Conservation (phyloP, 2,797 vertebrate species). For the Tolypeutes matacus region DNA sequence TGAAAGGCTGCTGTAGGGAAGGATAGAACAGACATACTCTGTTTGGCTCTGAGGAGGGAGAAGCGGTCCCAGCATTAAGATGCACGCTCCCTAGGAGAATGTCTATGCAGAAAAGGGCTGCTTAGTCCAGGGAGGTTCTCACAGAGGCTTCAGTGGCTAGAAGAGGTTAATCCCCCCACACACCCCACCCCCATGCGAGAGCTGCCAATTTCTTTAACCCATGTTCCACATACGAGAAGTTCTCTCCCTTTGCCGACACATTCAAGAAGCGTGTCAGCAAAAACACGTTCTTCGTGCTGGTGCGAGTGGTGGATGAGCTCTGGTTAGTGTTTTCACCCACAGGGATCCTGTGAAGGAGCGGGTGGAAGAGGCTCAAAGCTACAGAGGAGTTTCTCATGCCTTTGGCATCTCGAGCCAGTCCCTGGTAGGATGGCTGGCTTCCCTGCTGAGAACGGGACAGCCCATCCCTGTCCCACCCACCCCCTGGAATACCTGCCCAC, state of each 20-base stretch:
- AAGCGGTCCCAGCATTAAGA: neutral
- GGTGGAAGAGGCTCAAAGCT: too few species aligned
- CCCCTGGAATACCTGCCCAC: too few species aligned
- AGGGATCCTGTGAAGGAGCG: fast-evolving
- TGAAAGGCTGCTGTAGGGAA: neutral
- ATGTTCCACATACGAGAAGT: slow-evolving; percentile 94
- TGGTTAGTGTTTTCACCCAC: slow-evolving; percentile 91
- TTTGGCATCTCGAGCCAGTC: neutral
- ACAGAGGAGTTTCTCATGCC: neutral
- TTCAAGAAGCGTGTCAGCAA: slow-evolving; percentile 99
- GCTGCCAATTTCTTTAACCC: slow-evolving; percentile 89
- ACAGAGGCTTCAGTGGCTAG: neutral
- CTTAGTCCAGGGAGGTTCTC: neutral
- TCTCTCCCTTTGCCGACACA: slow-evolving; percentile 96
- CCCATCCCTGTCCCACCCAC: fast-evolving
- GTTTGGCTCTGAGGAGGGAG: too few species aligned
- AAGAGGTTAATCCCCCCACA: fast-evolving
- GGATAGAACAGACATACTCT: neutral
- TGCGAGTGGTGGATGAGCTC: slow-evolving; percentile 97
- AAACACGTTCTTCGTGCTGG: slow-evolving; percentile 99
- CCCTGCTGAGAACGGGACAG: fast-evolving
- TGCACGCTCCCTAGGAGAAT: neutral
- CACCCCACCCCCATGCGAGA: fast-evolving
- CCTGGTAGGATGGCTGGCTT: too few species aligned
- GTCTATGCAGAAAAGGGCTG: neutral